phyloP scores from a whole-genome alignment of 2,888 invertebrate genomes.

The Oxytorus armatus region DNA sequence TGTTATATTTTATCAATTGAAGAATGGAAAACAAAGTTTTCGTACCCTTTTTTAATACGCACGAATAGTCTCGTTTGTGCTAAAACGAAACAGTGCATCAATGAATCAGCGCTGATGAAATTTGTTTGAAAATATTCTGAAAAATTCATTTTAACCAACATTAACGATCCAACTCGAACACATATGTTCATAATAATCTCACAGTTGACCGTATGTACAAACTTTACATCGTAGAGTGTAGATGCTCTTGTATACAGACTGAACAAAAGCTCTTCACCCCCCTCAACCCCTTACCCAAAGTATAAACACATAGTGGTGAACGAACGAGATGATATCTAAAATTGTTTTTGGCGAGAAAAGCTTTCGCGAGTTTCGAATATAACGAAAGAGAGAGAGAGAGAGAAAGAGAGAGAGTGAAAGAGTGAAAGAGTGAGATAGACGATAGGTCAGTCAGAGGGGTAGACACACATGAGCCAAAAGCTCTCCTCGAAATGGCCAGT shows the following conservation, averaged over 20 bases:
- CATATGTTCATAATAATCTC: no score
- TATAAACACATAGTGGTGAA: conserved; percentile 44
- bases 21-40: no score
- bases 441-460: conserved; percentile 14
- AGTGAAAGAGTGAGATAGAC: not conserved
- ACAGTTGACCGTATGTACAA: not conserved
- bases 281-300: not conserved
- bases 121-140: no score
- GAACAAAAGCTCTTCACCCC: not conserved
- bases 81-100: no score
- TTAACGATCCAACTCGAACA: no score
- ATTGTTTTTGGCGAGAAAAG: conserved; percentile 62
- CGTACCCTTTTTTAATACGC: no score
- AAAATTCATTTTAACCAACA: no score
- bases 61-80: no score
- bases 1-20: no score
- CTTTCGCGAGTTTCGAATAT: conserved; percentile 42
- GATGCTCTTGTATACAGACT: not conserved
- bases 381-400: conserved; percentile 27
- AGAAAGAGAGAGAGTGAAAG: conserved; percentile 4
- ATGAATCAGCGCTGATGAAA: no score
- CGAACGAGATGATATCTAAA: conserved; percentile 62
- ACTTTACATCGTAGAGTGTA: not conserved
- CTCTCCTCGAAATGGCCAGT: conserved; percentile 55
- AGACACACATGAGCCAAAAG: conserved; percentile 16